These are phyloP conservation scores for Oryzias melastigma DNA, from an alignment of 2,113 vertebrate species.

Conservation along the genomic window DNA sequence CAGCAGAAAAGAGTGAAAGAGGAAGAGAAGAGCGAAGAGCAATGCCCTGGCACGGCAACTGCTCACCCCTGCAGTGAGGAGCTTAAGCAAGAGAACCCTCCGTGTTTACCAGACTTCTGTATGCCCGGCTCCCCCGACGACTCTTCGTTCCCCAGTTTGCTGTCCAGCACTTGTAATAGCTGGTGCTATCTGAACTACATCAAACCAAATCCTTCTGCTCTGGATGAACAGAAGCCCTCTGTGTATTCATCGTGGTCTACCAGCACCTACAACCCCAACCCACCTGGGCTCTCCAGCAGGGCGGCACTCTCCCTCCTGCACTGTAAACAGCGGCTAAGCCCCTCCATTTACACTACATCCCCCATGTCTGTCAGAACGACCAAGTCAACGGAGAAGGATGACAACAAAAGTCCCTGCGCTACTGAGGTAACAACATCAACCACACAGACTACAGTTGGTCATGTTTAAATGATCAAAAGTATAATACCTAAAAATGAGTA, in stretches of 20 bases:
- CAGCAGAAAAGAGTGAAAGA: conserved; percentile 95
- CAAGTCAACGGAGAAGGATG: conserved; percentile 77
- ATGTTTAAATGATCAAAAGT: no score
- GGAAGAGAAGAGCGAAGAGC: conserved; percentile 78
- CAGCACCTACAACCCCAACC: conserved; percentile 90
- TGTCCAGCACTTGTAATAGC: conserved; percentile 92
- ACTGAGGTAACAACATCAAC: conserved; percentile 80
- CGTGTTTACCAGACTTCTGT: conserved; percentile 34
- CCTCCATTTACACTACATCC: conserved; percentile 91
- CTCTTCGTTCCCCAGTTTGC: conserved; percentile 85
- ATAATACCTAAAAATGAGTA: no score
- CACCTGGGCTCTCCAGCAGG: conserved; percentile 92
- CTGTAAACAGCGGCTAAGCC: conserved; percentile 91
- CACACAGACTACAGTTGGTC: background rate
- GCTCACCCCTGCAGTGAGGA: conserved; percentile 28
- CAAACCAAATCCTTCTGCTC: conserved; percentile 89
- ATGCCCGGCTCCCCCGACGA: conserved; percentile 78
- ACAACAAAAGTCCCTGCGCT: conserved; percentile 81
- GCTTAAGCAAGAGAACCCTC: conserved; percentile 33
- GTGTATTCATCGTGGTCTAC: conserved; percentile 93
- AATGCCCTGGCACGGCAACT: conserved; percentile 10
- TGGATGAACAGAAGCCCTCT: conserved; percentile 84
- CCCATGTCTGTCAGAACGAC: conserved; percentile 72
- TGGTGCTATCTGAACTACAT: conserved; percentile 98
- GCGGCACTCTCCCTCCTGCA: conserved; percentile 88